Base-by-base conservation (phyloP, 2,113 vertebrate genomes). In the Uria lomvia region DNA sequence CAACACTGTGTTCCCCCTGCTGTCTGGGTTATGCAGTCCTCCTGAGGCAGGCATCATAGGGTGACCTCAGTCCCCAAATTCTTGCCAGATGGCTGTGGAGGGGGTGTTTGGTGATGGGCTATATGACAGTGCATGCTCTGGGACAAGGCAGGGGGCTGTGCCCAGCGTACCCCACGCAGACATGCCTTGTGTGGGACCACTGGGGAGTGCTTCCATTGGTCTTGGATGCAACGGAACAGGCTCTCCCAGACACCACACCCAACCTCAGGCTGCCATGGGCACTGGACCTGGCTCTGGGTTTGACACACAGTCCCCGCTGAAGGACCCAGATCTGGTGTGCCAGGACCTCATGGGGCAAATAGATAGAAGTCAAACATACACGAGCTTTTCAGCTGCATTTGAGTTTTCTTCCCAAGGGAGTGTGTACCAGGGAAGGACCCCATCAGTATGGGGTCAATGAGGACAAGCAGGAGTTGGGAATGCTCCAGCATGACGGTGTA, bases 1-100 rank as follows among this genome's bases (percentile, higher is more conserved):
- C n/a, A 73, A 15, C 27, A 15, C 8, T 3, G 1, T 10, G 1
- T 15, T 47, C 40, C 30, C 36, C 0, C 2, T 24, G 36, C 50
- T 55, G 42, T 24, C 7, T 8, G n/a, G n/a, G n/a, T 22, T 27
- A 27, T 32, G 63, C 59, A 52, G 15, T 12, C 34, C 9, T 43
- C 27, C 40, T 52, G 11, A 32, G 24, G n/a, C 9, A 40, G 67
- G 34, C 21, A 7, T 13, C 22, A 3, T 9, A 43, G 26, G 26
- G 23, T 63, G 22, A 34, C 42, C 45, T 30, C n/a, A n/a, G 6
- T 3, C 20, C 53, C 78, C 38, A 24, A 5, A 42, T 75, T 78
- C 32, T 24, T 75, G 32, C 47, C 68, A 36, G 38, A 6, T 7
- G 19, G 19, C 32, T 2, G 0, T 40, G 66, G 6, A 65, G 38